Percentiles rank a stretch among this genome's conserved stretches.
Conservation (phyloP, 2,888 invertebrate genomes). For the Tyria jacobaeae region DNA sequence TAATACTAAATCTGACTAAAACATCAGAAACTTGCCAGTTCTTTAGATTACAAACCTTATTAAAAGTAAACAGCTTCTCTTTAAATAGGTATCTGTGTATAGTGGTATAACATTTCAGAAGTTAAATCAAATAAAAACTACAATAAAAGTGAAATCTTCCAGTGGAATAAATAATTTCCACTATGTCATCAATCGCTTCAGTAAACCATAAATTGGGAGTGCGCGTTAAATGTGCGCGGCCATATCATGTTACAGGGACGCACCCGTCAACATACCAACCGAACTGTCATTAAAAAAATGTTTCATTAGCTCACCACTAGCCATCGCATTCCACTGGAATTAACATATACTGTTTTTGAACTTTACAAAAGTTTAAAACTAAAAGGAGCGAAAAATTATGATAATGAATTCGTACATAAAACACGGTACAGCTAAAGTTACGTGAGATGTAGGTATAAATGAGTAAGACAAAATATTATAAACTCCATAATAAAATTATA, state of each 20-base stretch:
- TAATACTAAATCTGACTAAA: no score
- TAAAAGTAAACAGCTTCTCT: conserved; percentile 44
- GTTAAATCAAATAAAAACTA: conserved; percentile 61
- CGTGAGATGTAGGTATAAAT: conserved; percentile 25
- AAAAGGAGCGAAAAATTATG: conserved; percentile 7
- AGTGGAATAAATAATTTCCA: conserved; percentile 75
- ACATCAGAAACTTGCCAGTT: no score
- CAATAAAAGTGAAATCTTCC: conserved; percentile 65
- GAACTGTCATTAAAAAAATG: conserved; percentile 57
- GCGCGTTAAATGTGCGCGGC: conserved; percentile 61
- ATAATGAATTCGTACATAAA: conserved; percentile 47
- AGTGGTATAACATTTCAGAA: conserved; percentile 65
- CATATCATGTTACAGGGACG: conserved; percentile 68
- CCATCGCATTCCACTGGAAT: conserved; percentile 40
- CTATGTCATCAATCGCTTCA: conserved; percentile 79
- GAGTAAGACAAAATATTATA: conserved; percentile 33
- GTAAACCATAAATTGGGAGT: conserved; percentile 75
- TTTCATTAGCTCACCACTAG: conserved; percentile 43
- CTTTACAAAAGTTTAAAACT: conserved; percentile 31
- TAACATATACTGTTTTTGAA: conserved; percentile 29
- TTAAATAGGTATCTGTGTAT: conserved; percentile 44
- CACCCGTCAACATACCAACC: conserved; percentile 60
- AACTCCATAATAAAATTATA: conserved; percentile 66
- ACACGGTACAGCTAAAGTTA: conserved; percentile 43
- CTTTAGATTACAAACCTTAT: conserved; percentile 41